Evolutionary conservation across 2,113 vertebrate species (phyloP).

Genomic region (Trichomycterus rosablanca): DNA sequence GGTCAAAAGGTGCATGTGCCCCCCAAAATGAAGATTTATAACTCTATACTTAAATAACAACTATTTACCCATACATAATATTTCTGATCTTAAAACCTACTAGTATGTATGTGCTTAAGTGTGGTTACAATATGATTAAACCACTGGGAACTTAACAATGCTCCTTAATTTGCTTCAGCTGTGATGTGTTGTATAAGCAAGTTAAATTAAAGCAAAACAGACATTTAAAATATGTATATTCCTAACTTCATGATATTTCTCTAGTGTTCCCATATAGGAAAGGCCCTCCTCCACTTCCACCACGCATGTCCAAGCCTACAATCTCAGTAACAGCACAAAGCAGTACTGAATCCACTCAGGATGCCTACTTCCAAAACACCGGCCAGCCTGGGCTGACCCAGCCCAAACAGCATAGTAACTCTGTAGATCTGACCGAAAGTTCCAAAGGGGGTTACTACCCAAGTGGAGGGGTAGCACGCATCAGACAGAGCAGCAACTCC

Average conservation of each 20-base stretch:
- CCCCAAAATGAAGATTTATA: no score
- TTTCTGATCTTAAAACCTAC: no score
- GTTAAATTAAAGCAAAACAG: no score
- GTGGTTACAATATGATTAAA: no score
- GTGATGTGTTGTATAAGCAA: no score
- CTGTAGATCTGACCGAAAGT: constrained; percentile 79
- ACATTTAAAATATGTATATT: constrained; percentile 3
- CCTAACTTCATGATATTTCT: constrained; percentile 11
- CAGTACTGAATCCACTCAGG: constrained; percentile 95
- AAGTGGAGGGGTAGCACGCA: constrained; percentile 35
- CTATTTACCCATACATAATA: no score
- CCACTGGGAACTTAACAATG: no score
- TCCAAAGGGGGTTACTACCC: constrained; percentile 65
- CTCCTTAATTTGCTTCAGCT: no score
- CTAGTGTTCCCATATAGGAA: constrained; percentile 95
- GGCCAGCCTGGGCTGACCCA: constrained; percentile 63
- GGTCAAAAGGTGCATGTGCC: no score
- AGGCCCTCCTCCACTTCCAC: constrained; percentile 91
- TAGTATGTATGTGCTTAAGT: no score
- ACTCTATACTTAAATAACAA: no score
- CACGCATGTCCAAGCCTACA: constrained; percentile 93
- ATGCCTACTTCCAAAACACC: constrained; percentile 79
- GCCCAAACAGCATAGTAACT: constrained; percentile 86
- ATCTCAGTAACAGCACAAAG: constrained; percentile 95
- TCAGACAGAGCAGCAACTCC: constrained; percentile 69